Base-by-base conservation (phyloP, 2,113 vertebrate genomes). In the Irena cyanogastra region DNA sequence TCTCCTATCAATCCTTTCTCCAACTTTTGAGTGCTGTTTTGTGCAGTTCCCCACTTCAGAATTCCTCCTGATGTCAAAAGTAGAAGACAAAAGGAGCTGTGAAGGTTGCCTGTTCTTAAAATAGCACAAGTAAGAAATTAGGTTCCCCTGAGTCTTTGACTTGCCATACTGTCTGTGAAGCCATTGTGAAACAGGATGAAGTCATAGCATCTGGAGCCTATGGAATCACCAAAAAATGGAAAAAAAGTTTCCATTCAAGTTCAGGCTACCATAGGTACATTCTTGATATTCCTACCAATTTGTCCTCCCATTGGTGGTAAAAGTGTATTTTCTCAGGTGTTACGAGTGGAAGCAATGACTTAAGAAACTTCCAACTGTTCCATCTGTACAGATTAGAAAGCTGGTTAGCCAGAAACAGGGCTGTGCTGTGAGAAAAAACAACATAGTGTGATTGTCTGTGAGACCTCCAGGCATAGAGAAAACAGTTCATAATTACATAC, bases 391-490 rank as follows among this genome's bases (percentile, higher is more conserved):
- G 28, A 4, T 31, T 72, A 49, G 68, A 77, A 87, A 59, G 35
- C 39, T 81, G 28, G 5, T 50, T 69, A 64, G 22, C 35, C 39
- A 64, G 28, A 12, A 60, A 41, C 0, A 0, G 26, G 30, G 9
- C 19, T 76, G 13, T 60, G 65, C 24, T 9, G 11, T 39, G 35
- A 59, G 49, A 21, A 49, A 50, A 64, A 50, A 64, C 8, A 39
- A 33, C 5, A 6, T 24, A 10, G 1, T 1, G 5, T 70, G n/a
- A 16, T 10, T 20, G 16, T 14, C 35, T 50, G 54, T 9, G 4
- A 68, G 41, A 33, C 50, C 33, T 31, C 26, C 57, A n/a, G 6
- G 16, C 18, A 27, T 2, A 3, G 33, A 31, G 45, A 17, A 26
- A 27, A 49, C 8, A 24, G 10, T n/a, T 89, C 11, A 13, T 41